Percentiles rank a stretch among this genome's conserved stretches.
phyloP scores from a whole-genome alignment of 64 coral and sea anemone genomes.

The Montipora cactus region DNA sequence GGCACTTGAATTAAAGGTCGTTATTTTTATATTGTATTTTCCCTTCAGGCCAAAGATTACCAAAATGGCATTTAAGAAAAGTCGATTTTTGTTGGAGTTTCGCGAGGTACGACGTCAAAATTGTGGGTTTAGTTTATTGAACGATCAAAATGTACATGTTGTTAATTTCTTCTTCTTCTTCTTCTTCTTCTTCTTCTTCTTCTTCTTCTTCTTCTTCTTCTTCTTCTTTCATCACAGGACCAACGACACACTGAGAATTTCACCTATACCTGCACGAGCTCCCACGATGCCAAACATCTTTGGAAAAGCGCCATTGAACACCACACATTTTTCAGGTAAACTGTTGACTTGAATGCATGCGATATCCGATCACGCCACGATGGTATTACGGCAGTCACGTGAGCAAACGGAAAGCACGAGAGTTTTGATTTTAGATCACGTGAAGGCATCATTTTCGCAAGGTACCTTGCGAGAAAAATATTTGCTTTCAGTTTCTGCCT shows the following conservation, averaged over 20 bases:
- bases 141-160: too few species aligned
- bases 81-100: slow-evolving; percentile 75
- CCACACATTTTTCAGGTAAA: slow-evolving; percentile 96
- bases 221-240: not conserved
- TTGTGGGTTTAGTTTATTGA: too few species aligned
- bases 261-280: slow-evolving; percentile 61
- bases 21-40: not conserved
- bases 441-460: too few species aligned
- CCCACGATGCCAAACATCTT: slow-evolving; percentile 90
- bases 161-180: too few species aligned
- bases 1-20: too few species aligned
- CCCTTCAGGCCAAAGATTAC: slow-evolving; percentile 77
- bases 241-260: slow-evolving; percentile 22
- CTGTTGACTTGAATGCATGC: not conserved
- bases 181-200: not conserved
- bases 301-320: slow-evolving; percentile 98
- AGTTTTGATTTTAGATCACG: too few species aligned
- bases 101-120: slow-evolving; percentile 58
- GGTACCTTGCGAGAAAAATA: too few species aligned
- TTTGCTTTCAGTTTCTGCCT: too few species aligned
- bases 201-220: too few species aligned
- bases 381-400: too few species aligned
- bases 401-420: too few species aligned
- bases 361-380: not conserved
- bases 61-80: slow-evolving; percentile 91